Evolutionary conservation across 2,113 vertebrate species (phyloP).

Genomic region (Raja brachyura): DNA sequence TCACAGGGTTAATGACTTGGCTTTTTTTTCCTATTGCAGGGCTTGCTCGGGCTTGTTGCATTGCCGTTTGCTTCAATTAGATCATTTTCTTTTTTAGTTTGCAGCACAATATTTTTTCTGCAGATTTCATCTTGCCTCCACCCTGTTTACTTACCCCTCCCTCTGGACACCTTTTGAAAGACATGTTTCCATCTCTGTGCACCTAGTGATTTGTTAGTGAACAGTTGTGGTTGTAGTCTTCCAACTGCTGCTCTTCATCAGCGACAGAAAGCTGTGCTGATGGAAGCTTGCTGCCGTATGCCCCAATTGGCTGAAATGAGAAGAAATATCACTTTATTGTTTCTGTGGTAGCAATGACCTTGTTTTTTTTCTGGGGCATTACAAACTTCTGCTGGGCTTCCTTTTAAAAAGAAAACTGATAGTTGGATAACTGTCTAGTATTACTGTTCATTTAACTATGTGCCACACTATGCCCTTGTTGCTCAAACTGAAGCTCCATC

Average conservation of each 20-base stretch:
- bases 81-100: slow-evolving; percentile 29
- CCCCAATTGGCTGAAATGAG: background rate
- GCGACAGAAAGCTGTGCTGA: background rate
- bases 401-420: background rate
- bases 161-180: background rate
- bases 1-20: background rate
- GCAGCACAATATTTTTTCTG: background rate
- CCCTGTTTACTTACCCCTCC: background rate
- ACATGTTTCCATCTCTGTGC: background rate
- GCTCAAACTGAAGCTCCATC: background rate
- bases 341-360: background rate
- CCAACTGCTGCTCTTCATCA: background rate
- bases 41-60: slow-evolving; percentile 23
- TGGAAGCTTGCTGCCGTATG: background rate
- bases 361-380: background rate
- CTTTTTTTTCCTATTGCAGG: background rate
- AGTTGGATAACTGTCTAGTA: background rate
- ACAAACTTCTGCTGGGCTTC: background rate
- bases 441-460: background rate
- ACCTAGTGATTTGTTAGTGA: background rate
- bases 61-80: slow-evolving; percentile 20
- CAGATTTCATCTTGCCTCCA: background rate
- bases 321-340: background rate
- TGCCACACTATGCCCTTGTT: background rate
- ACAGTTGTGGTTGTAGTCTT: background rate